Evolutionary conservation across 2,888 invertebrate genomes (phyloP).

Genomic region (Rotaria socialis): DNA sequence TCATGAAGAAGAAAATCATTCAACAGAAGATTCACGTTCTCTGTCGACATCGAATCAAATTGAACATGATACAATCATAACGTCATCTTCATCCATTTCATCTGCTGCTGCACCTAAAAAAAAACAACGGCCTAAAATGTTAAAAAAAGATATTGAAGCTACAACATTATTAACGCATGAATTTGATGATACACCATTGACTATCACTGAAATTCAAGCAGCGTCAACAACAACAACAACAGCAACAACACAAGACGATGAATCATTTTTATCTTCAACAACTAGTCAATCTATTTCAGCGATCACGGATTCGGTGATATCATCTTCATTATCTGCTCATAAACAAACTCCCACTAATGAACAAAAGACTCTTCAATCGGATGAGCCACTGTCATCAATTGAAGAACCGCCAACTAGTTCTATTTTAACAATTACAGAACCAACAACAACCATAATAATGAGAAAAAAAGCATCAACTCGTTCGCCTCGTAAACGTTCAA

Average conservation of each 20-base stretch:
- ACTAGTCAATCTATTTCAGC: not conserved
- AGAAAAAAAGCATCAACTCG: not conserved
- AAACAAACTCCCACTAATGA: not conserved
- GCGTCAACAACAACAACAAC: not conserved
- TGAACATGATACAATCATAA: not conserved
- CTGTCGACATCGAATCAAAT: not conserved
- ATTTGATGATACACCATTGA: not conserved
- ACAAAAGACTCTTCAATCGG: not conserved
- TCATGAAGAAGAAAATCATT: not conserved
- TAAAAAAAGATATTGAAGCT: constrained; percentile 31
- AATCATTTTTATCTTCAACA: not conserved
- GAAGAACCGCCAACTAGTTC: not conserved
- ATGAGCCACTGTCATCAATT: not conserved
- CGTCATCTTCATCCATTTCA: not conserved
- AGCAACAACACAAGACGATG: not conserved
- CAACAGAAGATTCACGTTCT: not conserved
- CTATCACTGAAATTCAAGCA: not conserved
- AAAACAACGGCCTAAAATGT: constrained; percentile 33
- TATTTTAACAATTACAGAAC: not conserved
- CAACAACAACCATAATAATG: not conserved
- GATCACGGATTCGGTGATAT: not conserved
- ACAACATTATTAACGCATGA: constrained; percentile 13
- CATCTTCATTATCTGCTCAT: not conserved
- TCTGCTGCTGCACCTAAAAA: not conserved
- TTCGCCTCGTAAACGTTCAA: constrained; percentile 26